These are phyloP conservation scores for Oryzias sinensis DNA, from an alignment of 2,797 vertebrate species.

Conservation along the genomic window DNA sequence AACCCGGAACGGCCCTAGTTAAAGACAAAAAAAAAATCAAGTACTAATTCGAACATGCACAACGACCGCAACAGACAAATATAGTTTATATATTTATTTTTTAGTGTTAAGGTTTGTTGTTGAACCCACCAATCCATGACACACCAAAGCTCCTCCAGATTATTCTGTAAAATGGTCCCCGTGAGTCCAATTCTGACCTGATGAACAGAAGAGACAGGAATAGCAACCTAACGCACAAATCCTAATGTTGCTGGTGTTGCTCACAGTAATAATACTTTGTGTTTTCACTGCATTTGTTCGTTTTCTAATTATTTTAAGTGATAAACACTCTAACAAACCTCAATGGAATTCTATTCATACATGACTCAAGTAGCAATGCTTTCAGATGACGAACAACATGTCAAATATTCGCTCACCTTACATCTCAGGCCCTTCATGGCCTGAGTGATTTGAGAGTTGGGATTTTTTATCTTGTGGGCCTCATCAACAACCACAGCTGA, in stretches of 20 bases:
- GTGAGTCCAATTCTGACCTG: conserved; percentile 89
- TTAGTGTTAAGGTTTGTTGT: background rate
- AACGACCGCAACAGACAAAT: background rate
- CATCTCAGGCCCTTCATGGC: conserved; percentile 90
- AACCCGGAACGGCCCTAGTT: conserved; percentile 89
- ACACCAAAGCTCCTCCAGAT: conserved; percentile 96
- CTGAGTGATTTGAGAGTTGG: conserved; percentile 89
- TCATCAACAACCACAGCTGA: conserved; percentile 93
- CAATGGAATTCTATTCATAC: too few species aligned
- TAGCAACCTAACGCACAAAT: background rate
- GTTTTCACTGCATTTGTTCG: too few species aligned
- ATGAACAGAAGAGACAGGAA: conserved; percentile 7
- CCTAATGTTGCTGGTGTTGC: too few species aligned
- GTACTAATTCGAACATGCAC: background rate
- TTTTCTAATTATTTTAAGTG: too few species aligned
- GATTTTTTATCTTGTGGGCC: conserved; percentile 95
- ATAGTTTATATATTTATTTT: too few species aligned
- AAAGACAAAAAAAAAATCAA: conserved; percentile 9
- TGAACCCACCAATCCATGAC: conserved; percentile 93
- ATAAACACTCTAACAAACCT: too few species aligned
- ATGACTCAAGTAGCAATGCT: too few species aligned
- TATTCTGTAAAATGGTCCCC: conserved; percentile 95
- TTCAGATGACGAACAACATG: too few species aligned
- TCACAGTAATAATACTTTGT: too few species aligned
- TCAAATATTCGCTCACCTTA: conserved; percentile 71